Evolutionary conservation across 2,888 invertebrate species (phyloP), one percentile per base, ranked within the genome.

Genomic region (Habrosyne pyritoides): DNA sequence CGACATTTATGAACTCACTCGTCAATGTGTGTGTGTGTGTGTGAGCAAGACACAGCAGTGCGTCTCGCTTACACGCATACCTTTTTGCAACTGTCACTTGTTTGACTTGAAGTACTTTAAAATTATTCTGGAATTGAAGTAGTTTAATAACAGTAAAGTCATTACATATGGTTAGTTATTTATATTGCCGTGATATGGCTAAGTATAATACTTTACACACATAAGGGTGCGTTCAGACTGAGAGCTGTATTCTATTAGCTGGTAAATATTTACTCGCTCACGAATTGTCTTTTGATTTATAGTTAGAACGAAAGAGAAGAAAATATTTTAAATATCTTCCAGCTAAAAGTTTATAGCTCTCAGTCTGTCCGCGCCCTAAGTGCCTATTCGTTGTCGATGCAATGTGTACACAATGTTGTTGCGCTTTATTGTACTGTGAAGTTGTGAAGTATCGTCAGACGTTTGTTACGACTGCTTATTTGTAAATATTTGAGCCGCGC

Each of bases 401-500:
- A 42, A n/a, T 8, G 2, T 8, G 14, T 2, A 18, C 8, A 18
- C 6, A 18, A 42, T 18, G 14, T 18, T 36, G 14, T 36, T 18
- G 8, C 33, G 33, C 33, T 18, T 5, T 14, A 36, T 36, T 36
- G 36, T 36, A 42, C n/a, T 42, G 42, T 42, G 42, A 42, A 42
- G 14, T 18, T 42, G 42, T 42, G 42, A 42, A 42, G 14, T 2
- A 18, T 18, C 8, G 14, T 18, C 42, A 2, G 14, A 42, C 8
- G 18, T 7, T 42, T 7, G 42, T 14, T 6, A 18, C 18, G 42
- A 42, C 42, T 42, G 42, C 42, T 18, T 42, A 18, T 42, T 42
- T 42, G 42, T 42, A 42, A 42, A 42, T 42, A 42, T 42, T 8
- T 18, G n/a, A 42, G 42, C 42, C 42, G 42, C 42, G 42, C 42